Conservation (phyloP, 2,113 vertebrate genomes). For the Amblyornis subalaris region DNA sequence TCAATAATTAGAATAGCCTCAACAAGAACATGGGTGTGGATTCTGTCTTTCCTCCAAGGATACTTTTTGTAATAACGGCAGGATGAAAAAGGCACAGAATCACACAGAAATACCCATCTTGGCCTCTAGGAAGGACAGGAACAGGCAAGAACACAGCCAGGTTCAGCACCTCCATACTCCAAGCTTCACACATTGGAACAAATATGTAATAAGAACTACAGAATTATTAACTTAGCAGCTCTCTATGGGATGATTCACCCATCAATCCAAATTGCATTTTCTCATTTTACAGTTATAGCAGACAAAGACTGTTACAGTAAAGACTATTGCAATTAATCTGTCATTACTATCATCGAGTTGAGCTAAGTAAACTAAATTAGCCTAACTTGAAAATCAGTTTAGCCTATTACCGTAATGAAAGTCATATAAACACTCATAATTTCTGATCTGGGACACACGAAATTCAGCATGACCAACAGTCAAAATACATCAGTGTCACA, state of each 20-base stretch:
- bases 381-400: constrained; percentile 56
- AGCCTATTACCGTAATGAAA: constrained; percentile 49
- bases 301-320: constrained; percentile 47
- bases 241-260: constrained; percentile 50
- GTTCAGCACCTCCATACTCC: background rate
- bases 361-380: constrained; percentile 62
- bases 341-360: constrained; percentile 43
- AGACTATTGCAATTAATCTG: constrained; percentile 62
- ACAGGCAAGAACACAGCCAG: background rate
- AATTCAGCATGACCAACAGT: constrained; percentile 44
- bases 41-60: background rate
- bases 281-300: constrained; percentile 36
- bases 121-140: background rate
- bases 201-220: background rate
- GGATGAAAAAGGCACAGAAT: background rate
- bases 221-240: constrained; percentile 9
- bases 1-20: background rate
- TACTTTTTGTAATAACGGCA: background rate
- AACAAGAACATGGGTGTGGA: background rate
- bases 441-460: constrained; percentile 6
- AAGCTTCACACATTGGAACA: background rate
- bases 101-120: background rate
- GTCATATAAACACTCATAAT: constrained; percentile 35
- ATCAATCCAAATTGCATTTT: constrained; percentile 50
- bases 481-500: constrained; percentile 44